Evolutionary conservation across 2,113 vertebrate genomes (phyloP), one percentile per base, ranked within the genome.

Genomic region (Camelus bactrianus): DNA sequence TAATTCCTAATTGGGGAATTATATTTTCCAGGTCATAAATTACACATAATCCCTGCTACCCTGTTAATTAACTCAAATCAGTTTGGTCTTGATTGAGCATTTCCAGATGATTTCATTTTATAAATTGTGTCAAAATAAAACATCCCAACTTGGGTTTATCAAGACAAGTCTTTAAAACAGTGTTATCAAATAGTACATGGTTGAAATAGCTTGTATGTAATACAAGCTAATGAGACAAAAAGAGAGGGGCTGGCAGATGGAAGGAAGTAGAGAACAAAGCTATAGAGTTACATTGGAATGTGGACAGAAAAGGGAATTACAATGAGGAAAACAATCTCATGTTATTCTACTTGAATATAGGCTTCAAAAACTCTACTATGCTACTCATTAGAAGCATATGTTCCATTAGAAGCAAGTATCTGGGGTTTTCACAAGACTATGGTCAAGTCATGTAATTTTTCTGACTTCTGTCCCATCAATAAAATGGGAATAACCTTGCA

Each of bases 401-500:
- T 65, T 65, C 30, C 42, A 62, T 83, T 83, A 83, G 22, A 83
- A 83, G 42, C 56, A 75, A 77, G 42, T 62, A 32, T 38, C 38
- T n/a, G 28, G 19, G 10, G 7, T 64, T 84, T 93, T 75, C 46
- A 56, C 12, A 76, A 81, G 54, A 77, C 48, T 8, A 38, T 64
- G 28, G n/a, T 89, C 64, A 89, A 48, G n/a, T 70, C 65, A 69
- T 83, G 20, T 65, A 65, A 86, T 81, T 89, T 91, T 38, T 92
- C 93, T 77, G 38, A 92, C 15, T 46, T 90, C 72, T 46, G 5
- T 81, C 30, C 85, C 67, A 58, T 81, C 62, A 90, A 69, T 89
- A 93, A 86, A 96, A 86, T 72, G 35, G 13, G 48, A 90, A 90
- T 79, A 89, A 86, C 4, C 20, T 89, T 62, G 81, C 77, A 46